Evolutionary conservation across 2,797 vertebrate species (phyloP), one percentile per base, ranked within the genome.

Genomic region (Pseudopleuronectes americanus): DNA sequence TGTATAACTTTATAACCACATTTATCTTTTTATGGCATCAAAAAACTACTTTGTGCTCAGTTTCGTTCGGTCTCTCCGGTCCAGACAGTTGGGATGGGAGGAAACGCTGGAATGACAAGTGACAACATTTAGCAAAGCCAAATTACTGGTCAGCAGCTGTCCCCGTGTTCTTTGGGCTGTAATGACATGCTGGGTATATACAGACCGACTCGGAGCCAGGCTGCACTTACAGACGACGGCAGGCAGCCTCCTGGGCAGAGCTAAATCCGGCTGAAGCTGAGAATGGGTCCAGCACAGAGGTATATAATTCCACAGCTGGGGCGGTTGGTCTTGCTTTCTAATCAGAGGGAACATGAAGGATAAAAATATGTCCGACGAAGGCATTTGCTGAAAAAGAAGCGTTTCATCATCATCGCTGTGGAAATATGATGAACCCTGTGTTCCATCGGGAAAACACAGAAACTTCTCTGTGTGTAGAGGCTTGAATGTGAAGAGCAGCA

Each of bases 81-180:
- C 56, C 79, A 86, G 84, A 71, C 66, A 41, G 48, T 57, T 22
- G 16, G 60, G 60, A 72, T 16, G 38, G 55, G 43, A 77, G 67
- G 67, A 75, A 74, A 57, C 68, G 0, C 41, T 63, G 61, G 68
- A 88, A 81, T 73, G 72, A 83, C 70, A 51, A 28, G 76, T 66
- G 77, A 83, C 74, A 85, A 77, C 80, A 71, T 88, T 88, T 79
- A 83, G 77, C 58, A 61, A 81, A 69, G 70, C 59, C 55, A 85
- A 87, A 88, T 84, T 62, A 68, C 86, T 73, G 89, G 89, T 85
- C 83, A 87, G 84, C 84, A 74, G 10, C 76, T 56, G 81, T 84
- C 79, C 77, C 56, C 79, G 8, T 90, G 83, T 87, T 88, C 87
- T 68, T 76, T 80, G 71, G 71, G 85, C 79, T 79, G 48, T 92